These are phyloP conservation scores for Pollimyrus isidori DNA, from an alignment of 2,113 vertebrate species.

Conservation along the genomic window DNA sequence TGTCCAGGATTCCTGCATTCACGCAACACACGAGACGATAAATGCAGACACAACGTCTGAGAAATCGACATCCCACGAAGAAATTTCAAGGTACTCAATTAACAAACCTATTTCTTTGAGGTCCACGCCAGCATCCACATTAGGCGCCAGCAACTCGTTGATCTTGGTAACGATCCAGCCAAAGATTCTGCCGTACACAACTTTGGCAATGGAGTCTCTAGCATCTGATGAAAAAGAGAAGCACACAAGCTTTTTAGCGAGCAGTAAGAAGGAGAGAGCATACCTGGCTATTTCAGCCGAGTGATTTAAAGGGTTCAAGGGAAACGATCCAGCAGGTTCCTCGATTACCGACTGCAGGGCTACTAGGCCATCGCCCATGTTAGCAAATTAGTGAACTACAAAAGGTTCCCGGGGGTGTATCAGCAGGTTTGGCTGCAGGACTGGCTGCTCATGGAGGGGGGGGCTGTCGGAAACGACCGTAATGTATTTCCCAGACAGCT, in stretches of 20 bases:
- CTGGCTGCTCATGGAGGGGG: background rate
- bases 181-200: slow-evolving; percentile 60
- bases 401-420: background rate
- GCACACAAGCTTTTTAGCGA: background rate
- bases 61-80: background rate
- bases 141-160: slow-evolving; percentile 59
- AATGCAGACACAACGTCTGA: background rate
- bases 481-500: background rate
- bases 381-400: background rate
- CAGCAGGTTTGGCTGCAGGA: background rate
- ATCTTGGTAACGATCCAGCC: slow-evolving; percentile 68
- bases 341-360: background rate
- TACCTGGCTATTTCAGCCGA: background rate
- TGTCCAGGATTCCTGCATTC: slow-evolving; percentile 63
- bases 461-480: no score
- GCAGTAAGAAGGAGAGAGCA: background rate
- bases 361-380: background rate
- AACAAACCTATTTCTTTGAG: slow-evolving; percentile 60
- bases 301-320: background rate
- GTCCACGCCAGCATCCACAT: slow-evolving; percentile 43
- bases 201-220: slow-evolving; percentile 65
- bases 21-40: background rate
- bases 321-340: background rate
- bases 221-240: slow-evolving; percentile 46
- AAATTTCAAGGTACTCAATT: no score